A percentile compares a stretch with the other conserved stretches of the same genome.
Conservation (phyloP, 2,797 vertebrate genomes). For the Argyrosomus regius region DNA sequence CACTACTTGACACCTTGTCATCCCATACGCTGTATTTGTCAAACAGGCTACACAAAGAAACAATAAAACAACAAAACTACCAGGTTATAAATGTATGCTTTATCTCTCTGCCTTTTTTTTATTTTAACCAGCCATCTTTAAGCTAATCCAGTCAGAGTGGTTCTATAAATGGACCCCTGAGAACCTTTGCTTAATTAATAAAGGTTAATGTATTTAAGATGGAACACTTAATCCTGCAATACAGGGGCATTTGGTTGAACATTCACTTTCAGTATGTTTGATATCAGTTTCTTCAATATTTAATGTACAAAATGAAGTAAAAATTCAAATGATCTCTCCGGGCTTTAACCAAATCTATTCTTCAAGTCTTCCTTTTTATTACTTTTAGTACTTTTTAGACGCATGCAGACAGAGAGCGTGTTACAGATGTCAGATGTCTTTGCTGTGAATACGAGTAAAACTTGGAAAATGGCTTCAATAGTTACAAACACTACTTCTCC, state of each 20-base stretch:
- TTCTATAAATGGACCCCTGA: constrained; percentile 71
- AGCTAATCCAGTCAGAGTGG: constrained; percentile 50
- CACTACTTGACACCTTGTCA: too few species aligned
- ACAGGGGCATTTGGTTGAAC: constrained; percentile 60
- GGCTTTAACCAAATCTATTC: constrained; percentile 21
- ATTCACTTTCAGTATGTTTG: constrained; percentile 55
- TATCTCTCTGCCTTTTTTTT: constrained; percentile 41
- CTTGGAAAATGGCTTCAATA: not conserved
- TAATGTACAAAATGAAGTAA: constrained; percentile 53
- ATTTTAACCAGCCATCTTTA: constrained; percentile 58
- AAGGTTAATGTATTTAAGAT: constrained; percentile 74
- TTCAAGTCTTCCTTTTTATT: not conserved
- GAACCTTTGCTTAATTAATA: constrained; percentile 74
- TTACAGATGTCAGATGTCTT: not conserved
- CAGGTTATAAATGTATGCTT: constrained; percentile 32
- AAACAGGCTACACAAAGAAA: too few species aligned
- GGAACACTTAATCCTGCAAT: constrained; percentile 65
- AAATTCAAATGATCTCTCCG: constrained; percentile 37
- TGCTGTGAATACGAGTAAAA: not conserved
- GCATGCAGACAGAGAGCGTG: not conserved
- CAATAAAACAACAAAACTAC: too few species aligned
- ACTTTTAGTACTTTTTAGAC: not conserved
- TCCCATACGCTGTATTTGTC: too few species aligned
- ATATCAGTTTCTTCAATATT: constrained; percentile 63
- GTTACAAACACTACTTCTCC: not conserved